These are phyloP conservation scores for Cyrtorhinus lividipennis DNA, from an alignment of 1,140 invertebrate genomes.

Conservation along the genomic window DNA sequence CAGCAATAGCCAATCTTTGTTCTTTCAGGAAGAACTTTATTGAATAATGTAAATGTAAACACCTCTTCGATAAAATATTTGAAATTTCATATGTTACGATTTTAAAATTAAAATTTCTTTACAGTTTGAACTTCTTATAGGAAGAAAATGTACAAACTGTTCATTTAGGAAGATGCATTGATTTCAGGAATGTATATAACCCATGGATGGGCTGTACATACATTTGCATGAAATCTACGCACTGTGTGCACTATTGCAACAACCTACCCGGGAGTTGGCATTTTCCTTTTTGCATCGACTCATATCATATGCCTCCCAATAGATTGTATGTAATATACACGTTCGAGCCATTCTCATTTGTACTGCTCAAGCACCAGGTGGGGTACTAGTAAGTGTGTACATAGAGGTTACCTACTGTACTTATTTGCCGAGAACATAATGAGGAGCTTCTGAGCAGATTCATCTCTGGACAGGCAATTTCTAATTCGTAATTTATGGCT, in stretches of 20 bases:
- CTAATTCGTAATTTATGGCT: no score
- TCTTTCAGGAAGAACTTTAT: not conserved
- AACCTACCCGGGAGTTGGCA: not conserved
- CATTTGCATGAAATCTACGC: not conserved
- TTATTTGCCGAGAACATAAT: no score
- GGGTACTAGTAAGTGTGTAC: not conserved
- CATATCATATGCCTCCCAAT: not conserved
- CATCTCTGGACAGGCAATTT: not conserved
- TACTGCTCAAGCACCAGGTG: not conserved
- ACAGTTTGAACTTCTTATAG: not conserved
- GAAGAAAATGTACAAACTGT: not conserved
- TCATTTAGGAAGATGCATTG: not conserved
- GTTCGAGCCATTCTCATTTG: not conserved
- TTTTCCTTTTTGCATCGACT: not conserved
- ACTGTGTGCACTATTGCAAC: not conserved
- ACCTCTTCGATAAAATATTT: not conserved
- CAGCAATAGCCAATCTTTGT: not conserved
- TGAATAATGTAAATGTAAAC: not conserved
- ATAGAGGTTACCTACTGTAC: no score
- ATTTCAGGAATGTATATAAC: not conserved
- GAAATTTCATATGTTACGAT: not conserved
- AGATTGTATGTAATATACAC: not conserved
- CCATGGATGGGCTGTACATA: not conserved
- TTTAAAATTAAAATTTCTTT: not conserved
- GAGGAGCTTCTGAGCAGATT: not conserved